A percentile compares a stretch with the other conserved stretches of the same genome.
Conservation (phyloP, 2,888 invertebrate genomes). For the Sepioteuthis lessoniana region DNA sequence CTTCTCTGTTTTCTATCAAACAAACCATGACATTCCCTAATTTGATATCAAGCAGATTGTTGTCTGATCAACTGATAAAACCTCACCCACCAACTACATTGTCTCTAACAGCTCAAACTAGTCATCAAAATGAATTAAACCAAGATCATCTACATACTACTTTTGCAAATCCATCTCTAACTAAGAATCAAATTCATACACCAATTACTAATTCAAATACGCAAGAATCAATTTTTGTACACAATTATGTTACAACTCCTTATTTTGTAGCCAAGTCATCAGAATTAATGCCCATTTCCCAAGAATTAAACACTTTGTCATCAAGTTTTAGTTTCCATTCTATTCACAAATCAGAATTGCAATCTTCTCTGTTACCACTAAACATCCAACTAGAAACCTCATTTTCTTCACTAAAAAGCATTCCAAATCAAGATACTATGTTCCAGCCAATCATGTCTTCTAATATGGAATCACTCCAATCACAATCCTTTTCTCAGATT, state of each 20-base stretch:
- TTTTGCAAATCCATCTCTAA: neutral
- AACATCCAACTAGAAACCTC: neutral
- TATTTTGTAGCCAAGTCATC: neutral
- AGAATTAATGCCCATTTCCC: neutral
- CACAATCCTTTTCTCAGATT: neutral
- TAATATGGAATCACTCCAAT: neutral
- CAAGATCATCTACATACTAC: no score
- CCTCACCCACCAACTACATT: neutral
- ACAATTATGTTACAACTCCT: neutral
- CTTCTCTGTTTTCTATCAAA: neutral
- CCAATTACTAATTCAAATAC: neutral
- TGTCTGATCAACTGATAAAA: neutral
- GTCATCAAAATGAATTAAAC: no score
- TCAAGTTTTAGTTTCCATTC: neutral
- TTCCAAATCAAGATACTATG: neutral
- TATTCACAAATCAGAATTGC: neutral
- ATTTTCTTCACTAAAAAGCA: neutral
- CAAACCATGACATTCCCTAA: neutral
- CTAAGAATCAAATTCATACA: neutral
- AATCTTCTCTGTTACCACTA: neutral
- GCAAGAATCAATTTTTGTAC: neutral
- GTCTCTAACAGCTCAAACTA: neutral
- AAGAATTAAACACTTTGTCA: neutral
- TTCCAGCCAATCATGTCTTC: neutral
- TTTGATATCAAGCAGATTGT: neutral